Evolutionary conservation across 2,888 invertebrate species (phyloP).

Genomic region (Ametastegia equiseti): DNA sequence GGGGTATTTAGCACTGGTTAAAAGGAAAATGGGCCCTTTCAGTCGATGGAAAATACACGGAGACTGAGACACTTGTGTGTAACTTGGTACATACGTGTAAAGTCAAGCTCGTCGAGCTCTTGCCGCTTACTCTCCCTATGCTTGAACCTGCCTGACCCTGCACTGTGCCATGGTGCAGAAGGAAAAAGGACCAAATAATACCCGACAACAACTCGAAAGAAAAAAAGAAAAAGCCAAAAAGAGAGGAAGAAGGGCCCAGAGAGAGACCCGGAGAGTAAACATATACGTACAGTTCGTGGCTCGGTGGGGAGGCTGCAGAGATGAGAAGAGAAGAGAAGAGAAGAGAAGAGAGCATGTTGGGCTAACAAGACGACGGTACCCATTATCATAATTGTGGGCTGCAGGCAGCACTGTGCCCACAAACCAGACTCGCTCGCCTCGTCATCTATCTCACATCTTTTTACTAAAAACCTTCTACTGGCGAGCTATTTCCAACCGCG

Average conservation of each 20-base stretch:
- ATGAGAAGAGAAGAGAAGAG: constrained; percentile 60
- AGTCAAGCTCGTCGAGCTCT: constrained; percentile 6
- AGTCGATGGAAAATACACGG: not conserved
- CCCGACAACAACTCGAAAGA: constrained; percentile 32
- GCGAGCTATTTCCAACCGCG: constrained; percentile 23
- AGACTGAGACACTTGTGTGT: not conserved
- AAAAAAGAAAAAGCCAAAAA: not conserved
- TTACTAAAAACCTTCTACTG: constrained; percentile 61
- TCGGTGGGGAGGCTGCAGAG: constrained; percentile 54
- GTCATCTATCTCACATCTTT: constrained; percentile 65
- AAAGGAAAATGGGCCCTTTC: not conserved
- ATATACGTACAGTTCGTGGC: constrained; percentile 17
- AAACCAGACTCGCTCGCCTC: constrained; percentile 75
- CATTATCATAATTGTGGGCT: constrained; percentile 76
- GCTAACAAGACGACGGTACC: constrained; percentile 73
- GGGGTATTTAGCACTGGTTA: not conserved
- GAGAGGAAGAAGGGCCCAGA: constrained; percentile 28
- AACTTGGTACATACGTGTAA: not conserved
- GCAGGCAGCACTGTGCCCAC: constrained; percentile 75
- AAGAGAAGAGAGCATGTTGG: constrained; percentile 69
- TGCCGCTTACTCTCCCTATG: constrained; percentile 14
- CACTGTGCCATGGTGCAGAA: constrained; percentile 22
- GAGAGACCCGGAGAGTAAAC: constrained; percentile 49
- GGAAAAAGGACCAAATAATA: constrained; percentile 43
- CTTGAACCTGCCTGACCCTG: constrained; percentile 45